Evolutionary conservation across 2,888 invertebrate genomes (phyloP).

Genomic region (Heteropelma amictum): DNA sequence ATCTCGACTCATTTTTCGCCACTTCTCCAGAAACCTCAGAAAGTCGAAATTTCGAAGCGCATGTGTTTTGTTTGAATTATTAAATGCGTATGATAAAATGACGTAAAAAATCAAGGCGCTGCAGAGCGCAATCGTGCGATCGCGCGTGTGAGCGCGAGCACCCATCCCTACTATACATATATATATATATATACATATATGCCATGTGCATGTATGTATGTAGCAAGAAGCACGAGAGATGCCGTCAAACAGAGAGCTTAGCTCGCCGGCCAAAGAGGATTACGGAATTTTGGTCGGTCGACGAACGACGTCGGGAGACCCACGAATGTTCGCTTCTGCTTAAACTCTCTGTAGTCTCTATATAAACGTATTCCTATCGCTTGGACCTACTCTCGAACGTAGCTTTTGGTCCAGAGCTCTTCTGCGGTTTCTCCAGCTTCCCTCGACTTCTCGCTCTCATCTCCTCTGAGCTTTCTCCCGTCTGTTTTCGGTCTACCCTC

Average conservation of each 20-base stretch:
- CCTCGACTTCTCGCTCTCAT: neutral
- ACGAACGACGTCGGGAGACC: slow-evolving; percentile 19
- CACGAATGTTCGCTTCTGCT: slow-evolving; percentile 32
- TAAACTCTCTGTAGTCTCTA: neutral
- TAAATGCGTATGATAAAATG: neutral
- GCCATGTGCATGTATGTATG: neutral
- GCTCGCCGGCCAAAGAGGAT: slow-evolving; percentile 77
- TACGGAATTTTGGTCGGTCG: slow-evolving; percentile 71
- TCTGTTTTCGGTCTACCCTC: neutral
- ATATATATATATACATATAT: neutral
- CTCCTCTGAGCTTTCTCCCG: neutral
- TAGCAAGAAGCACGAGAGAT: slow-evolving; percentile 36
- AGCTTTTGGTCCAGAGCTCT: slow-evolving; percentile 1
- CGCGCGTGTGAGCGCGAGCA: neutral
- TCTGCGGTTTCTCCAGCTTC: neutral
- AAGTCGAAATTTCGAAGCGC: too few species aligned
- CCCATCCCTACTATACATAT: neutral
- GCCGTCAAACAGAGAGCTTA: slow-evolving; percentile 75
- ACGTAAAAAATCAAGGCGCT: neutral
- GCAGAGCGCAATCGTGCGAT: neutral
- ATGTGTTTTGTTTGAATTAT: too few species aligned
- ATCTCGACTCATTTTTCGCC: too few species aligned
- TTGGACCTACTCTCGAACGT: neutral
- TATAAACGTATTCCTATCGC: slow-evolving; percentile 22
- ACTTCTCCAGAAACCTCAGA: too few species aligned